Evolutionary conservation across 2,888 invertebrate species (phyloP).

Genomic region (Bugula neritina): DNA sequence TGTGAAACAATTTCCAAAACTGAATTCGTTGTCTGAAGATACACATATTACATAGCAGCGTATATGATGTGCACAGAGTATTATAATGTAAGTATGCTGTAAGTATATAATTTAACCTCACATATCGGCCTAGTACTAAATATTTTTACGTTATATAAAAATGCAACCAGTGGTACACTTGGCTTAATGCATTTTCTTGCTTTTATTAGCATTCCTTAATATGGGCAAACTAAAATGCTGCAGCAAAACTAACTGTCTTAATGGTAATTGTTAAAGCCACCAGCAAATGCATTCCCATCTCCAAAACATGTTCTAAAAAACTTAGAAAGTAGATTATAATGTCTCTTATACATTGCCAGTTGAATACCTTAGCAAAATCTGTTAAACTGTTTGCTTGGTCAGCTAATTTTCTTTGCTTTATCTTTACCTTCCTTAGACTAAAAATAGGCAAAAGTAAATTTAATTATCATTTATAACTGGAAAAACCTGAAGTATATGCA

Average conservation of each 20-base stretch:
- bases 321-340: too few relatives aligned
- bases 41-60: too few relatives aligned
- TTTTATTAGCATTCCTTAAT: too few relatives aligned
- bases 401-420: slow-evolving; percentile 98
- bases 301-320: too few relatives aligned
- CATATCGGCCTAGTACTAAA: neutral
- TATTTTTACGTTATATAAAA: neutral
- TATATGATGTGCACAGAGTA: neutral
- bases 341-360: too few relatives aligned
- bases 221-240: too few relatives aligned
- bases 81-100: too few relatives aligned
- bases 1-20: slow-evolving; percentile 97
- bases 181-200: neutral
- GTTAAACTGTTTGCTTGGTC: slow-evolving; percentile 98
- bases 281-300: too few relatives aligned
- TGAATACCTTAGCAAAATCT: slow-evolving; percentile 99
- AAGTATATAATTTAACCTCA: neutral
- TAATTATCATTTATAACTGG: too few relatives aligned
- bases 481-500: too few relatives aligned
- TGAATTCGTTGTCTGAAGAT: slow-evolving; percentile 96
- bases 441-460: slow-evolving; percentile 32
- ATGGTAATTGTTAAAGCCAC: too few relatives aligned
- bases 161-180: neutral
- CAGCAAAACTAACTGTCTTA: too few relatives aligned
- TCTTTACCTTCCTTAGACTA: slow-evolving; percentile 96